Evolutionary conservation across 2,797 vertebrate genomes (phyloP).

Genomic region (Orestias chungarensis): DNA sequence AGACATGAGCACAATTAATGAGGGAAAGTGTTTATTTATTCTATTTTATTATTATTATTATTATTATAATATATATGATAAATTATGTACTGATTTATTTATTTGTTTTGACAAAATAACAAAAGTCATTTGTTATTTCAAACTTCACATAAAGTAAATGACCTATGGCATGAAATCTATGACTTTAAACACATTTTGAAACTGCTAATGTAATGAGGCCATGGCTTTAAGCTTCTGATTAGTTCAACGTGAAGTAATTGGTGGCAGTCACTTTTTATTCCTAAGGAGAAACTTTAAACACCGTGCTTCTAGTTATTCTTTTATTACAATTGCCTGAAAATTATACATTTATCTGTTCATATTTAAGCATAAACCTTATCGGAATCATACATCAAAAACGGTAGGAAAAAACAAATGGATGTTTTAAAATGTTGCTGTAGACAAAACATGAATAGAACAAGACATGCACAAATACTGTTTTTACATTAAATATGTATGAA

Average conservation of each 20-base stretch:
- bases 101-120: background rate
- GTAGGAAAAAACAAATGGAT: background rate
- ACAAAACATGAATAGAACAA: background rate
- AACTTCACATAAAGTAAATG: background rate
- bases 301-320: background rate
- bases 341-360: background rate
- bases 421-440: background rate
- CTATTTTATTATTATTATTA: too few relatives aligned
- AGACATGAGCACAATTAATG: background rate
- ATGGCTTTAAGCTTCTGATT: background rate
- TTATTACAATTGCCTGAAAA: background rate
- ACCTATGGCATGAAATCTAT: background rate
- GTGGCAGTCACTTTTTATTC: too few relatives aligned
- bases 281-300: background rate
- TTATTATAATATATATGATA: too few relatives aligned
- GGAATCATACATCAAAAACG: background rate
- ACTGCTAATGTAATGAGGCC: background rate
- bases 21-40: too few relatives aligned
- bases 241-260: too few relatives aligned
- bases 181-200: background rate
- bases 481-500: background rate
- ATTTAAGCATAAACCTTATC: background rate
- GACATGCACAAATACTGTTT: background rate
- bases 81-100: too few relatives aligned
- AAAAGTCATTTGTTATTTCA: background rate